Base-by-base conservation (phyloP, 2,113 vertebrate genomes). In the Empidonax alnorum region DNA sequence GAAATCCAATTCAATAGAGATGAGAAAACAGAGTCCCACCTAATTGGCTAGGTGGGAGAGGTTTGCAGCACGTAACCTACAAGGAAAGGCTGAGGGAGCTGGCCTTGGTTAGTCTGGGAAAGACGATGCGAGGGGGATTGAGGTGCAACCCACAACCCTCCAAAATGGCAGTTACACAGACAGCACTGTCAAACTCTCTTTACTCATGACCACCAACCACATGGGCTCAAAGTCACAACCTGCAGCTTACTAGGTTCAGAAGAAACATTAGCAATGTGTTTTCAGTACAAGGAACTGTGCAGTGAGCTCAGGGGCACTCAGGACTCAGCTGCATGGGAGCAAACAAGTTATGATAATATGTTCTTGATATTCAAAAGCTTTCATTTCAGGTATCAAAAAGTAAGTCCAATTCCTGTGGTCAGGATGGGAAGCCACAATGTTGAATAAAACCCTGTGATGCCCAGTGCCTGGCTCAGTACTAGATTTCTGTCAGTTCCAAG, bases 111-210 rank as follows among this genome's bases (percentile, higher is more conserved):
- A 47, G 14, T 9, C 52, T 17, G 31, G 50, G 39, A 46, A 71
- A 50, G 10, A 82, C 28, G 33, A 77, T 0, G 2, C 44, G 21
- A 31, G 19, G 7, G 50, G 37, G 10, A 72, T 7, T 0, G 2
- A 77, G 59, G 27, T 53, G 31, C n/a, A 55, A 23, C 6, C 10
- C 18, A 33, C 30, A 61, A 13, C 21, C 30, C 65, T 11, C 13
- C 14, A 41, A 58, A 71, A 58, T 17, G 58, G 33, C 44, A 59
- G 37, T 76, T 46, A 69, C 23, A 12, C 25, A 21, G 27, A 44
- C 18, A 61, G 30, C 0, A 0, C 14, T 31, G 39, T 21, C 24
- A 42, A 66, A 50, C 20, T 46, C n/a, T 37, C 19, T 31, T 46
- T n/a, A 12, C 6, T 4, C 3, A 1, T 16, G 15, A 35, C 20